Conservation (phyloP, 2,113 vertebrate genomes). For the Pluvialis apricaria region DNA sequence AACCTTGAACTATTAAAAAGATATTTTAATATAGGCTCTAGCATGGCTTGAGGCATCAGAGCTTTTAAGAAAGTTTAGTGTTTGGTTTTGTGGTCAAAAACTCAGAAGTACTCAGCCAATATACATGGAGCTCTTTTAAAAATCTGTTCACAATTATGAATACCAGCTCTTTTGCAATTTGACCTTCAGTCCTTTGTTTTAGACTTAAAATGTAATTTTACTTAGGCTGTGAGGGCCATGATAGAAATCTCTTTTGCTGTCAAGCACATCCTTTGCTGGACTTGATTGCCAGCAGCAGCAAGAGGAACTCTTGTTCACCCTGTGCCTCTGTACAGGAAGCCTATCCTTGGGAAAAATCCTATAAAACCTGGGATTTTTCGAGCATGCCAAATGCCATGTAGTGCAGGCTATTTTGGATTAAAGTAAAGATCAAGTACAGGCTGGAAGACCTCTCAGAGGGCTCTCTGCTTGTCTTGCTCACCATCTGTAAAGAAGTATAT, state of each 20-base stretch:
- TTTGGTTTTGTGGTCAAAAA: slow-evolving; percentile 23
- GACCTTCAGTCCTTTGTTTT: neutral
- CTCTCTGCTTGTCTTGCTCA: neutral
- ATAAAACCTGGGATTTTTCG: neutral
- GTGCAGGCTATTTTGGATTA: neutral
- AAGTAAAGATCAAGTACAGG: neutral
- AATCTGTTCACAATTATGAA: slow-evolving; percentile 8
- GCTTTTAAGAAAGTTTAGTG: neutral
- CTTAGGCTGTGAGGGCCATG: neutral
- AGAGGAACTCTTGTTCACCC: neutral
- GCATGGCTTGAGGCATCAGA: neutral
- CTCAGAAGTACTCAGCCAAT: neutral
- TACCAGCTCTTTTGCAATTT: neutral
- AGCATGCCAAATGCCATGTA: neutral
- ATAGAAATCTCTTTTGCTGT: neutral
- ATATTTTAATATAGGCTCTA: neutral
- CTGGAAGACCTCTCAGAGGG: neutral
- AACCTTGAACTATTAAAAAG: slow-evolving; percentile 30
- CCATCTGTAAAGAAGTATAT: neutral
- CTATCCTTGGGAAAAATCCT: neutral
- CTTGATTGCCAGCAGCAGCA: neutral
- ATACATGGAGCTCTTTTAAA: neutral
- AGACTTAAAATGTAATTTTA: neutral
- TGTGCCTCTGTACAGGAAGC: neutral
- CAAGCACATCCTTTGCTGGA: neutral